Conservation (phyloP, 1,140 invertebrate genomes). For the Drosophila athabasca region DNA sequence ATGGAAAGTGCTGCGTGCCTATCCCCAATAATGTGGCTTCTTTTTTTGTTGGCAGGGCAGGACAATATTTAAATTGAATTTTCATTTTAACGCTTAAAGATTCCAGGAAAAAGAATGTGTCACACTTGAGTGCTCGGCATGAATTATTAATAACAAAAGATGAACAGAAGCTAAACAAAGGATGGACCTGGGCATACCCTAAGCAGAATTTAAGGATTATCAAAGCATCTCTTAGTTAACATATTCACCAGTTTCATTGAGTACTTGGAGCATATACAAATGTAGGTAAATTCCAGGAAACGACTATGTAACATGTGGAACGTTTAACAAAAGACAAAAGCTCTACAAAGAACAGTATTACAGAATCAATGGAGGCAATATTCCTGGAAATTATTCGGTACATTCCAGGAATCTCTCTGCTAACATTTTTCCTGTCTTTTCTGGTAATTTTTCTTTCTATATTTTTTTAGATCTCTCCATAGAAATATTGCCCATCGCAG, state of each 20-base stretch:
- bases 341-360: too few species aligned
- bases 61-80: slow-evolving; percentile 30
- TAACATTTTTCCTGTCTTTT: neutral
- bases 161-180: slow-evolving; percentile 4
- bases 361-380: too few species aligned
- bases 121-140: slow-evolving; percentile 6
- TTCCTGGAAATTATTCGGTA: too few species aligned
- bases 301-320: too few species aligned
- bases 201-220: too few species aligned
- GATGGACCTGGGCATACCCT: too few species aligned
- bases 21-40: slow-evolving; percentile 1
- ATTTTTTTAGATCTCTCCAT: slow-evolving; percentile 7
- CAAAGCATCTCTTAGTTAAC: too few species aligned
- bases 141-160: slow-evolving; percentile 1
- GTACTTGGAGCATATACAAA: neutral
- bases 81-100: slow-evolving; percentile 3
- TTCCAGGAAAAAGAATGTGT: slow-evolving; percentile 5
- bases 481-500: slow-evolving; percentile 29
- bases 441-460: neutral
- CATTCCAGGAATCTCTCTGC: too few species aligned
- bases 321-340: too few species aligned
- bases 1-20: slow-evolving; percentile 3
- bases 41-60: too few species aligned
- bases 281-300: neutral
- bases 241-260: too few species aligned